These are phyloP conservation scores for Cephus runcator DNA, from an alignment of 2,888 invertebrate genomes.

Conservation along the genomic window DNA sequence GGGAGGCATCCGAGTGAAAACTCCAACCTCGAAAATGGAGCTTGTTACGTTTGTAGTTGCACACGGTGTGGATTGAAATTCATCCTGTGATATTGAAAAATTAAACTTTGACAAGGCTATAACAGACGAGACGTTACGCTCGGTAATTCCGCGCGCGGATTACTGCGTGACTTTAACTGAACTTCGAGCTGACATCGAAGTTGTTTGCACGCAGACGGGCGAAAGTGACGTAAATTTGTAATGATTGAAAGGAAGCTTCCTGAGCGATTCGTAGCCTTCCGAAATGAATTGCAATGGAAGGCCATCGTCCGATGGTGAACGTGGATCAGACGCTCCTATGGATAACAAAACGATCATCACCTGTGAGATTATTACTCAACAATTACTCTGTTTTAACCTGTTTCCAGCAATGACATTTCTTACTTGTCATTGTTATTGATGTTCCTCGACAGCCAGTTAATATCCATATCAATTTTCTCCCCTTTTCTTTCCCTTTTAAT, in stretches of 20 bases:
- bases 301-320: conserved; percentile 44
- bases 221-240: conserved; percentile 45
- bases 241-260: conserved; percentile 47
- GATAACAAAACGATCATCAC: conserved; percentile 80
- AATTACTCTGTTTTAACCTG: conserved; percentile 10
- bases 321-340: conserved; percentile 62
- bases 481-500: conserved; percentile 6
- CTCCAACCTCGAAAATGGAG: conserved; percentile 36
- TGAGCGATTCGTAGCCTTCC: conserved; percentile 39
- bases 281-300: conserved; percentile 64
- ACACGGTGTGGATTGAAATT: conserved; percentile 5
- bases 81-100: neutral
- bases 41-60: conserved; percentile 20
- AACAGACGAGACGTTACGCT: neutral
- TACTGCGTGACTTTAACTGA: neutral
- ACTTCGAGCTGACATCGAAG: neutral
- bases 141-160: neutral
- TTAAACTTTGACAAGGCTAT: neutral
- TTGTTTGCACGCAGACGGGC: conserved; percentile 16
- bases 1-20: conserved; percentile 6
- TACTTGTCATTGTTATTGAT: conserved; percentile 37
- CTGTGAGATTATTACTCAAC: conserved; percentile 69
- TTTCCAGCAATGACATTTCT: conserved; percentile 20
- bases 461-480: conserved; percentile 21
- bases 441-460: conserved; percentile 30